A percentile compares a stretch with the other conserved stretches of the same genome.
phyloP scores from a whole-genome alignment of 2,113 vertebrate species.

The Brevimyrus niger region DNA sequence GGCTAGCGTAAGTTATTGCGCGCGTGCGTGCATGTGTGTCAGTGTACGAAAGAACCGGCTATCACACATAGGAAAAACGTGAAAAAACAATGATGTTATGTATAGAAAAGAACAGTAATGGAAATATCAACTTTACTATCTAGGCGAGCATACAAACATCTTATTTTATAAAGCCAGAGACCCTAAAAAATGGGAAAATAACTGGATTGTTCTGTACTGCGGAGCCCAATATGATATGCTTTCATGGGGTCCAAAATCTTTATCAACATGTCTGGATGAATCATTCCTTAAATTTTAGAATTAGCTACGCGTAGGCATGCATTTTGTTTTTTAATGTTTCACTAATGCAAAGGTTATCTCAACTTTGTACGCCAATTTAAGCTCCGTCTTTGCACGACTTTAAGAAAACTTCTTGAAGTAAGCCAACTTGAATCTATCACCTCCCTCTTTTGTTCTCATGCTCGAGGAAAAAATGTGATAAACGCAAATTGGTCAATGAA shows the following conservation, averaged over 20 bases:
- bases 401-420: background rate
- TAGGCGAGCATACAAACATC: background rate
- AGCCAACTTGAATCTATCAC: background rate
- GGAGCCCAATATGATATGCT: no score
- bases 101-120: background rate
- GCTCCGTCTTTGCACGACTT: background rate
- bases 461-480: slow-evolving; percentile 7
- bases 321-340: background rate
- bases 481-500: slow-evolving; percentile 18
- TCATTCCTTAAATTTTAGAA: background rate
- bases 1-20: background rate
- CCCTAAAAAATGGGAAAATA: no score
- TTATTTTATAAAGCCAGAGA: background rate
- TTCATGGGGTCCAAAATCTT: no score
- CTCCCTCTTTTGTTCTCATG: background rate
- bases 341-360: background rate
- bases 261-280: no score
- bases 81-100: background rate
- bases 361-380: background rate
- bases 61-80: background rate
- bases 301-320: background rate
- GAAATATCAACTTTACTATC: background rate
- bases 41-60: background rate
- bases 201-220: no score
- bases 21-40: background rate